Evolutionary conservation across 2,797 vertebrate genomes (phyloP).

Genomic region (Alauda arvensis): DNA sequence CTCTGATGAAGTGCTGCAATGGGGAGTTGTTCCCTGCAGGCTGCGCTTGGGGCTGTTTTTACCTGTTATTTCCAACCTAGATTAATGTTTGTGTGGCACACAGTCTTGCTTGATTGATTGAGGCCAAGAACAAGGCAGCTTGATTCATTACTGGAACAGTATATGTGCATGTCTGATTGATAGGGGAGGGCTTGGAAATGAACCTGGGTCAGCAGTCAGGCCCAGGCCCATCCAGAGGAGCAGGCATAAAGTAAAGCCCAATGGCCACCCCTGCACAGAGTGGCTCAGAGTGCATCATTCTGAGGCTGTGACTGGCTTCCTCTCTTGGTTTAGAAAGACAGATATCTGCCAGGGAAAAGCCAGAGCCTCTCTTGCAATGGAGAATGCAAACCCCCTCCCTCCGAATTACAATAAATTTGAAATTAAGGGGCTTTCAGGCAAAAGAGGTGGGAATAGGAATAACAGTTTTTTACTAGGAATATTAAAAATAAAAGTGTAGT

Average conservation of each 20-base stretch:
- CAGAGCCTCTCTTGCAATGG: too few species aligned
- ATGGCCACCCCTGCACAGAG: background rate
- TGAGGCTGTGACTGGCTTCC: background rate
- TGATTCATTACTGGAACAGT: constrained; percentile 31
- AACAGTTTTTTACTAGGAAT: too few species aligned
- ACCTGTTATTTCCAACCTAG: background rate
- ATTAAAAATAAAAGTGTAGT: too few species aligned
- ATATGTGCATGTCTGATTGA: constrained; percentile 4
- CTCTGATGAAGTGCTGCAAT: background rate
- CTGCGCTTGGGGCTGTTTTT: background rate
- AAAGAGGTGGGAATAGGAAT: too few species aligned
- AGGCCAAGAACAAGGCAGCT: constrained; percentile 7
- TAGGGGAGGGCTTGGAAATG: constrained; percentile 7
- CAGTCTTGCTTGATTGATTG: constrained; percentile 29
- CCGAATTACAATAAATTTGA: too few species aligned
- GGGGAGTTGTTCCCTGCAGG: background rate
- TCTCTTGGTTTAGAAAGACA: too few species aligned
- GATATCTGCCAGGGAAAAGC: too few species aligned
- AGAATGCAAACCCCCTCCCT: too few species aligned
- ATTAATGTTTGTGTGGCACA: background rate
- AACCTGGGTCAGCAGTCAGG: background rate
- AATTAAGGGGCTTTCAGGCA: too few species aligned
- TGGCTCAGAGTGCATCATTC: background rate
- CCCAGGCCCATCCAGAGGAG: background rate
- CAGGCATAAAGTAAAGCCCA: background rate